Conservation (phyloP, 2,888 invertebrate genomes). For the Cinara cedri region DNA sequence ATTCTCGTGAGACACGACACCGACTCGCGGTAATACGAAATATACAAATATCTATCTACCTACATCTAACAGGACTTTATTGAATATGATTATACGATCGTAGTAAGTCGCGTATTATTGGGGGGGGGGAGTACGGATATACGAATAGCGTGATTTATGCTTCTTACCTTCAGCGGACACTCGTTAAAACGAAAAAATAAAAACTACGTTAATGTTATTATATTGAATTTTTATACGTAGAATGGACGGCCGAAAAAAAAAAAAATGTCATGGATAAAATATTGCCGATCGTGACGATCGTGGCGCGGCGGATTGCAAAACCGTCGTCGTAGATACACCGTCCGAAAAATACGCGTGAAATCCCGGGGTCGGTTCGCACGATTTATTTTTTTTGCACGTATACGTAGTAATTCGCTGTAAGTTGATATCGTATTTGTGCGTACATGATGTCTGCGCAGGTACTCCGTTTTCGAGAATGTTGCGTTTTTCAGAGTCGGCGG, state of each 20-base stretch:
- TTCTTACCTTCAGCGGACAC: neutral
- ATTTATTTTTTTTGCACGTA: slow-evolving; percentile 8
- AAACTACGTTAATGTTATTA: too few relatives aligned
- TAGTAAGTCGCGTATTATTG: neutral
- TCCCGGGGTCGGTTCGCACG: slow-evolving; percentile 1
- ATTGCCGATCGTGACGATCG: slow-evolving; percentile 2
- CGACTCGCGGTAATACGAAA: too few relatives aligned
- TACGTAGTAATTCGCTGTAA: neutral
- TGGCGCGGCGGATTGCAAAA: slow-evolving; percentile 29
- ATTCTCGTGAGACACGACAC: neutral
- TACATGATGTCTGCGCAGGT: too few relatives aligned
- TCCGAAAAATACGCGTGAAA: neutral
- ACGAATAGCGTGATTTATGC: too few relatives aligned
- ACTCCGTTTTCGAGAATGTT: too few relatives aligned
- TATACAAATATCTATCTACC: too few relatives aligned
- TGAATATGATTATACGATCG: neutral
- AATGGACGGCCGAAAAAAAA: neutral
- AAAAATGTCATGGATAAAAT: slow-evolving; percentile 44
- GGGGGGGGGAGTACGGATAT: neutral
- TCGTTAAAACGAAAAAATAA: neutral
- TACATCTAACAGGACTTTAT: neutral
- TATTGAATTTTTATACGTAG: neutral
- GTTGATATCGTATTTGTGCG: too few relatives aligned
- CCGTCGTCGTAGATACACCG: neutral
- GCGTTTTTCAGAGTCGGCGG: too few relatives aligned